Percentiles rank a stretch among this genome's conserved stretches.
Evolutionary conservation across 2,797 vertebrate genomes (phyloP).

Genomic region (Echiichthys vipera): DNA sequence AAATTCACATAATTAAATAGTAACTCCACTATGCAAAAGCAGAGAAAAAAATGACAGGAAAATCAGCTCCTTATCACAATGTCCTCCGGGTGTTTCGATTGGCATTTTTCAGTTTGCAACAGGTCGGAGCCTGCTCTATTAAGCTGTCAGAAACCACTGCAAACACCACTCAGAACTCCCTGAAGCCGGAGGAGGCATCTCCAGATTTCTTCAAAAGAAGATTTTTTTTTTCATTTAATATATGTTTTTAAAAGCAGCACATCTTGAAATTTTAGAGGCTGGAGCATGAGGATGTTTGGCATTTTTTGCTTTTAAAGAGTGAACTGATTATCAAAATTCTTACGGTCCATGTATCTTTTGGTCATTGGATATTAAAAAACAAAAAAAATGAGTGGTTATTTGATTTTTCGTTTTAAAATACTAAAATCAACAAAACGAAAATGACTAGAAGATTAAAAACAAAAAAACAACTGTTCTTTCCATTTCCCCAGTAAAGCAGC

Average conservation of each 20-base stretch:
- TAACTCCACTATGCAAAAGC: not conserved
- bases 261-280: not conserved
- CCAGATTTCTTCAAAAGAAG: not conserved
- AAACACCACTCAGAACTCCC: not conserved
- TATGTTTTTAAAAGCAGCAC: not conserved
- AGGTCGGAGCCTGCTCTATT: not conserved
- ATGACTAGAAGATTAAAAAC: too few relatives aligned
- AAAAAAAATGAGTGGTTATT: too few relatives aligned
- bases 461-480: too few relatives aligned
- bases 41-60: not conserved
- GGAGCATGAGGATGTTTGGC: not conserved
- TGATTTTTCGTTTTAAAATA: too few relatives aligned
- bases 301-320: too few relatives aligned
- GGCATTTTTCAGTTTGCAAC: not conserved
- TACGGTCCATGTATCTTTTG: too few relatives aligned
- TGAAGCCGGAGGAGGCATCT: not conserved
- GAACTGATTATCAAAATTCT: too few relatives aligned
- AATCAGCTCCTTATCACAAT: not conserved
- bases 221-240: not conserved
- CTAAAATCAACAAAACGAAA: too few relatives aligned
- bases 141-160: not conserved
- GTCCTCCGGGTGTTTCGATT: not conserved
- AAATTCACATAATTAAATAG: conserved; percentile 9
- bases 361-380: too few relatives aligned
- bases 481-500: too few relatives aligned